Base-by-base conservation (phyloP, 2,113 vertebrate species). In the Nothobranchius furzeri region DNA sequence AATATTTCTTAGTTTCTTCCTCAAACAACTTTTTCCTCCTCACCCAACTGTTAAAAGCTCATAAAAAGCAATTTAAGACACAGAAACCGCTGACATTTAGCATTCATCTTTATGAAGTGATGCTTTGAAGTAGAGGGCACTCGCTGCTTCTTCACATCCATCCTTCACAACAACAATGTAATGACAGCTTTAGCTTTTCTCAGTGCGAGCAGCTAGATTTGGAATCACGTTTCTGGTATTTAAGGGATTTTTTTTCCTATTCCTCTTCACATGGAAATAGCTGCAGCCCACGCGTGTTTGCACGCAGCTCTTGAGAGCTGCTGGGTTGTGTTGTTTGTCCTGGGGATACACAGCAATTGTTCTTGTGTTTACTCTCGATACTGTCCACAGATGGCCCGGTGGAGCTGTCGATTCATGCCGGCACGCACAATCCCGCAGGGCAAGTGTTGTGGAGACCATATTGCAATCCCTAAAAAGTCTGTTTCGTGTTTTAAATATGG, bases 301-400 rank as follows among this genome's bases (percentile, higher is more conserved):
- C 69, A 57, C 45, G 12, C 61, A 48, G n/a, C 62, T 24, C 73
- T 75, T 10, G 60, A 71, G 53, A 64, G 49, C 35, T 48, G 63
- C 76, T 43, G 30, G 62, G 62, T 72, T 65, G 14, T 61, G 64
- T 73, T 84, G 77, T 88, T 82, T 81, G 85, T 84, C 52, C 25
- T 46, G 12, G 50, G 49, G 69, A 73, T 82, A 71, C 60, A 64
- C 75, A 65, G 43, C 10, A 25, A 81, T 81, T 84, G 81, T 88
- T 81, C 75, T 73, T 15, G 46, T 85, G 79, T 90, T 86, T 86
- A 78, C 69, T 55, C 70, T 69, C 45, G 0, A 71, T 74, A 24
- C 68, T 70, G 68, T 72, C 70, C 51, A 37, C 85, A 85, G 73
- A 85, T 66, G 71, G 64, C 56, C 60, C 75, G 67, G 78, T 76